A percentile compares a stretch with the other conserved stretches of the same genome.
Conservation (phyloP, 2,888 invertebrate species). For the Frankliniella intonsa region DNA sequence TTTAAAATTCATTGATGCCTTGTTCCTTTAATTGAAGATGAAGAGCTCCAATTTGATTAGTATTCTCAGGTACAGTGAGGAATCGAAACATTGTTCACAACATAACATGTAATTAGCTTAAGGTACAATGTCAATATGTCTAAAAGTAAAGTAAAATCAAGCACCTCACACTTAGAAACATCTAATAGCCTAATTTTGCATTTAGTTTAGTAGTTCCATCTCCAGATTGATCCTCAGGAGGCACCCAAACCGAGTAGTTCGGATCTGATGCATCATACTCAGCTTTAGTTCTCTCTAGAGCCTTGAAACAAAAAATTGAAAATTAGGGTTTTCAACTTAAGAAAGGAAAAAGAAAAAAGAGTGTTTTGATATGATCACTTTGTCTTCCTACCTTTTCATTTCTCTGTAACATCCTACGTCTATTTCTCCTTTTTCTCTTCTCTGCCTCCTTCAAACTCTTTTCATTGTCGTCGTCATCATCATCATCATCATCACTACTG, state of each 20-base stretch:
- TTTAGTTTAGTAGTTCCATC: conserved; percentile 73
- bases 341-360: too few species aligned
- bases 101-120: too few species aligned
- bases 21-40: background rate
- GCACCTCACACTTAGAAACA: background rate
- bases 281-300: background rate
- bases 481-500: conserved; percentile 35
- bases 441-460: conserved; percentile 36
- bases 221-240: conserved; percentile 68
- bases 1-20: too few species aligned
- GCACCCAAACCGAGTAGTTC: conserved; percentile 60
- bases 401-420: background rate
- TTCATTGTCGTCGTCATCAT: conserved; percentile 38
- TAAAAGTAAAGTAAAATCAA: too few species aligned
- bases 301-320: background rate
- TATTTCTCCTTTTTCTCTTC: background rate
- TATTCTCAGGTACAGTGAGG: too few species aligned
- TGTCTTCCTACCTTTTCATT: background rate
- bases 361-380: too few species aligned
- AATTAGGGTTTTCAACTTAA: background rate
- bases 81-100: too few species aligned
- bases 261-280: conserved; percentile 15
- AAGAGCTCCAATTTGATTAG: too few species aligned
- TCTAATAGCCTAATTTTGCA: conserved; percentile 71
- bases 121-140: too few species aligned